A percentile compares a stretch with the other conserved stretches of the same genome.
Evolutionary conservation across 2,888 invertebrate genomes (phyloP).

Genomic region (Rhorus exstirpatorius): DNA sequence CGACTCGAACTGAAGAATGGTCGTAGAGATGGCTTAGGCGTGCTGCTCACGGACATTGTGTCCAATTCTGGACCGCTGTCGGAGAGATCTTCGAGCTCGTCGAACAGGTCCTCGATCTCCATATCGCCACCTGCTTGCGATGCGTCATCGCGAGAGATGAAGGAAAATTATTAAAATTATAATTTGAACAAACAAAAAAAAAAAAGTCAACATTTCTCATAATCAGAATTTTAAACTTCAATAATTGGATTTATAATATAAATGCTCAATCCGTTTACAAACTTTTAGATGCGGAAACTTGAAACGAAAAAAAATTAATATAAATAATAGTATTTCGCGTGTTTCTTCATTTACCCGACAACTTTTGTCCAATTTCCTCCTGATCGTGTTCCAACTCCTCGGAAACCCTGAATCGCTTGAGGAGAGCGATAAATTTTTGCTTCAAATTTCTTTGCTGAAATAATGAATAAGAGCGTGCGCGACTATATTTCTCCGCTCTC

Average conservation of each 20-base stretch:
- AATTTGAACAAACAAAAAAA: neutral
- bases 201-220: neutral
- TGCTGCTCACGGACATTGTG: constrained; percentile 98
- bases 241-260: too few relatives aligned
- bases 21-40: constrained; percentile 97
- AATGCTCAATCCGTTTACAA: too few relatives aligned
- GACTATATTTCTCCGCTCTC: too few relatives aligned
- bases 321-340: too few relatives aligned
- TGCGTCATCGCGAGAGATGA: neutral
- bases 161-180: neutral
- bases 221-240: too few relatives aligned
- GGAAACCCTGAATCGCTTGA: constrained; percentile 97
- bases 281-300: too few relatives aligned
- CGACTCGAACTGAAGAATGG: constrained; percentile 98
- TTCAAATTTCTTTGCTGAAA: constrained; percentile 96
- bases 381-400: constrained; percentile 93
- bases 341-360: constrained; percentile 84
- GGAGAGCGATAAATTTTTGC: constrained; percentile 97
- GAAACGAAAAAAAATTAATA: too few relatives aligned
- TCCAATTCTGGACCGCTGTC: constrained; percentile 98
- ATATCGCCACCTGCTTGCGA: constrained; percentile 90
- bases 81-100: constrained; percentile 98
- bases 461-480: constrained; percentile 8
- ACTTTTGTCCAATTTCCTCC: constrained; percentile 87
- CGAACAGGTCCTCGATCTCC: constrained; percentile 97